Base-by-base conservation (phyloP, 2,797 vertebrate species). In the Eurystomus glaucurus region DNA sequence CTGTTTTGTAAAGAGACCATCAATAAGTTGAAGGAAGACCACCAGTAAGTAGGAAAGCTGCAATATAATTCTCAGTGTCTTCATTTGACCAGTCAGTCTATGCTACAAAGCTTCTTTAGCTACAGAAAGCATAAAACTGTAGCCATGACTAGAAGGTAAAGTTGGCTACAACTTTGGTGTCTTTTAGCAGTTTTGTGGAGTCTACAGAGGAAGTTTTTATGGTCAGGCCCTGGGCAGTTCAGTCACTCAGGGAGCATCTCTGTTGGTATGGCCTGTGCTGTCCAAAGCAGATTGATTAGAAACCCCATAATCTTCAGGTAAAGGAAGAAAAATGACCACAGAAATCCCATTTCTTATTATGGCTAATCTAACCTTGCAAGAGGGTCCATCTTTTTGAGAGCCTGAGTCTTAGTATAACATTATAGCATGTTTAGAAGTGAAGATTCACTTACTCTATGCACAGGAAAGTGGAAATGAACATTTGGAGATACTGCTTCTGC, bases 11-110 rank as follows among this genome's bases (percentile, higher is more conserved):
- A 72, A 23, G 21, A 82, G 19, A 86, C 80, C 93, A 89, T 78
- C 79, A 85, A 11, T 93, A 80, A 75, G 14, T 61, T 64, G 60
- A 85, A 91, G 83, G 50, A 76, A 93, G 52, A 87, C 84, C 82
- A 85, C 70, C 77, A 93, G 12, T 70, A 88, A 91, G 70, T 66
- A 69, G 58, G 50, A 90, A 93, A 88, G 55, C 37, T 60, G 54
- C 1, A 1, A 39, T 74, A 78, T 50, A 90, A 81, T 75, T 61
- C 46, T 92, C 45, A 37, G 35, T 9, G 18, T 95, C 83, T 87
- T 84, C 62, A 77, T 90, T 75, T 93, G 68, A 87, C 29, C 85
- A 78, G 41, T 57, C 43, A 90, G 25, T 51, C 45, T 33, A 45
- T 58, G 26, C 37, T 84, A 51, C 33, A 85, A 55, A 37, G 22